A percentile compares a stretch with the other conserved stretches of the same genome.
Evolutionary conservation across 2,113 vertebrate species (phyloP).

Genomic region (Butorides virescens): DNA sequence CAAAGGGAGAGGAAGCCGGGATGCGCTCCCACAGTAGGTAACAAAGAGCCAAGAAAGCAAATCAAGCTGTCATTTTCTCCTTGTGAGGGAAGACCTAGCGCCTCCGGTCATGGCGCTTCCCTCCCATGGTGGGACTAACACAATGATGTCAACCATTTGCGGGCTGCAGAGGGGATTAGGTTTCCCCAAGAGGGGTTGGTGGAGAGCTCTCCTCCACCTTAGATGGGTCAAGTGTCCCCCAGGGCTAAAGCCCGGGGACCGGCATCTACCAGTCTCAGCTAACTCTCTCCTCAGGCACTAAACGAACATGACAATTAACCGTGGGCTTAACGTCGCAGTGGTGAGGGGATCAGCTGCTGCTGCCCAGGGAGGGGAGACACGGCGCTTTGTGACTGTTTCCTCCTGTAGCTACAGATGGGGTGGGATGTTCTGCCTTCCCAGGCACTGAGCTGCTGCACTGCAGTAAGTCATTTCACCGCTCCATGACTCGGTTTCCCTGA

Average conservation of each 20-base stretch:
- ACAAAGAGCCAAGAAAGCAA: constrained; percentile 41
- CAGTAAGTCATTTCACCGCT: background rate
- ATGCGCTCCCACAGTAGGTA: background rate
- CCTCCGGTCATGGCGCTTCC: background rate
- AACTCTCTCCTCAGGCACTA: background rate
- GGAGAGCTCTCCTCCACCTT: constrained; percentile 28
- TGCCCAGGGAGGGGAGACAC: background rate
- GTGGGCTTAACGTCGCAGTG: rapidly evolving
- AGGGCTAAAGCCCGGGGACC: background rate
- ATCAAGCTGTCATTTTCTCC: constrained; percentile 30
- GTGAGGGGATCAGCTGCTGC: background rate
- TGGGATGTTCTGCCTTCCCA: background rate
- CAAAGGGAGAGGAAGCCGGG: background rate
- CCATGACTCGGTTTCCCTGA: background rate
- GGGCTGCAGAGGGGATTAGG: background rate
- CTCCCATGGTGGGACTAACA: background rate
- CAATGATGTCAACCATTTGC: constrained; percentile 23
- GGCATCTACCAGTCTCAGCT: background rate
- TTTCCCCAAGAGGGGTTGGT: background rate
- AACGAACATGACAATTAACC: background rate
- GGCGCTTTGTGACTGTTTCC: background rate
- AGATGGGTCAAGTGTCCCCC: constrained; percentile 2
- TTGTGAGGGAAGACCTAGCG: background rate
- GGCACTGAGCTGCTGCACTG: background rate
- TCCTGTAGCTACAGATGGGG: background rate